These are phyloP conservation scores for Piscicola geometra DNA, from an alignment of 2,888 invertebrate species.

Conservation along the genomic window DNA sequence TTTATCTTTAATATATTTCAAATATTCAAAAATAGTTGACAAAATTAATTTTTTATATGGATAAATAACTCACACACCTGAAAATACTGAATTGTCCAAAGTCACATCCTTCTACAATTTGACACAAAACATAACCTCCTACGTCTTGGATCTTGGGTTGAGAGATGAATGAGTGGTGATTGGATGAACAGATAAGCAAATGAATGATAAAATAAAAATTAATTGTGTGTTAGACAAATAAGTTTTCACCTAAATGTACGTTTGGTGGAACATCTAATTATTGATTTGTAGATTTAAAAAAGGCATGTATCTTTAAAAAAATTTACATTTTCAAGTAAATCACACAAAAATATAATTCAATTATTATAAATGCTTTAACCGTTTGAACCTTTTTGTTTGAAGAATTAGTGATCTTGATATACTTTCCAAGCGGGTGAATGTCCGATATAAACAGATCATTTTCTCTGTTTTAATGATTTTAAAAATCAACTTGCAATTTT, in stretches of 20 bases:
- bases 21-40: no score
- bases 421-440: slow-evolving; percentile 28
- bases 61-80: background rate
- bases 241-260: background rate
- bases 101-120: slow-evolving; percentile 14
- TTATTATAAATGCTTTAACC: background rate
- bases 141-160: slow-evolving; percentile 16
- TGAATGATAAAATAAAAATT: no score
- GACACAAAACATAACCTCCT: slow-evolving; percentile 17
- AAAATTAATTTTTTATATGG: no score
- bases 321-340: background rate
- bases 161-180: no score
- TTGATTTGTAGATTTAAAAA: background rate
- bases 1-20: no score
- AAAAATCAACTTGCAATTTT: no score
- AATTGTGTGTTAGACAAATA: no score
- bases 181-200: no score
- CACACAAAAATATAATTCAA: background rate
- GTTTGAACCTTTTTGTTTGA: background rate
- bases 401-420: slow-evolving; percentile 23
- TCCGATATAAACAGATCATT: slow-evolving; percentile 29
- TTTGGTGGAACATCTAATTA: background rate
- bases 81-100: background rate
- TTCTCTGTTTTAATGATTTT: no score
- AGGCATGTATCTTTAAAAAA: background rate